Base-by-base conservation (phyloP, 2,113 vertebrate species). In the Corynorhinus townsendii region DNA sequence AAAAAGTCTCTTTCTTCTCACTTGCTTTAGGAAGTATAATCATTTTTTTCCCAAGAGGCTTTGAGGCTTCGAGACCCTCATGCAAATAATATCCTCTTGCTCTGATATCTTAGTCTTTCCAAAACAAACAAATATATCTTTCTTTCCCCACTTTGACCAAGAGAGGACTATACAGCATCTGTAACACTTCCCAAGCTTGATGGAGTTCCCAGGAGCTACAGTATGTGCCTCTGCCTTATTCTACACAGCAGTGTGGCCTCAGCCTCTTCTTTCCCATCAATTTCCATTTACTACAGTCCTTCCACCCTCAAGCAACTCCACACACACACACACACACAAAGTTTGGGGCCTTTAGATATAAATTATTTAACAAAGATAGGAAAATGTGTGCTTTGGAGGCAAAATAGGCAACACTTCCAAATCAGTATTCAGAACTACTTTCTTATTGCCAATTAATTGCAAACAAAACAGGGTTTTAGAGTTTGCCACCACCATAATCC, bases 351-450 rank as follows among this genome's bases (percentile, higher is more conserved):
- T 43, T 89, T 73, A 35, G 33, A 59, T 83, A 92, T 82, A 79
- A 83, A 68, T 49, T 47, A 76, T 59, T 90, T 80, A 87, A 66
- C 54, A 79, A 96, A 94, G 40, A 82, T 84, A 12, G 64, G 14
- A 77, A 83, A 76, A 72, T 68, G 33, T 35, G 35, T 75, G 2
- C 43, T 82, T 80, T 87, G 16, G 49, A 90, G 17, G 71, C 47
- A 68, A 93, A 96, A 93, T 93, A 91, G 49, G 19, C 11, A 93
- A 89, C 38, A 56, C 11, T 89, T 86, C 68, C 38, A 89, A 68
- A 66, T 87, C 30, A 92, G 62, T 62, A 86, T 83, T 92, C 47
- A 87, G 26, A 76, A 91, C 59, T 77, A 54, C 35, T 62, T 94
- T 52, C 66, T 66, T 62, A 85, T 59, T 89, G 11, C 68, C 49